Base-by-base conservation (phyloP, 2,888 invertebrate genomes). In the Salticus scenicus region DNA sequence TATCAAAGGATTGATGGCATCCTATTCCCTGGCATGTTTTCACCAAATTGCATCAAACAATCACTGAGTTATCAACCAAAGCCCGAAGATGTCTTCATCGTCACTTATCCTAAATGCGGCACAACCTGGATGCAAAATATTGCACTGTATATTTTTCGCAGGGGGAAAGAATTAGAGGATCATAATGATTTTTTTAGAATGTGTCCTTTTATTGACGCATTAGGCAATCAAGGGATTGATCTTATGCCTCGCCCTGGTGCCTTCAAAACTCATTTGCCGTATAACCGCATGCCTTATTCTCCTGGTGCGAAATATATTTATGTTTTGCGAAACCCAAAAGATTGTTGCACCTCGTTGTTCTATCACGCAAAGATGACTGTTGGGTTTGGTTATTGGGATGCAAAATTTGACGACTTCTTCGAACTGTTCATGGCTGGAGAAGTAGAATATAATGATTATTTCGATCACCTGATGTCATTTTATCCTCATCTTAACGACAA, bases 301-400 rank as follows among this genome's bases (percentile, higher is more conserved):
- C 76, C 80, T 4, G 57, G 82, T 31, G 81, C 88, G 4, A 87
- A 87, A 33, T 88, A 88, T 51, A 90, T 92, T 63, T 92, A 92
- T 88, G 90, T 92, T 31, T 90, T 90, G 10, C 90, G 92, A 66
- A 92, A 92, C 87, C 92, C 92, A 0, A 92, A 91, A 88, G 92
- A 92, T 89, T 90, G 90, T 10, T 90, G 90, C 2, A 91, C 92
- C 4, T 92, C 92, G 1, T 91, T 90, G 78, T 90, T 91, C 88
- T 91, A 91, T 47, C 77, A 87, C 42, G 74, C 67, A 28, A 42
- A 42, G 12, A 31, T 30, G 5, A 42, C 42, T 31, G 10, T 30
- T 5, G 42, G 37, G 5, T 79, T 64, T 41, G 31, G 42, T 12
- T 88, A 74, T 42, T 28, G 17, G 31, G 79, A 85, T n/a, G 87